Evolutionary conservation across 2,888 invertebrate species (phyloP).

Genomic region (Toxonevra muliebris): DNA sequence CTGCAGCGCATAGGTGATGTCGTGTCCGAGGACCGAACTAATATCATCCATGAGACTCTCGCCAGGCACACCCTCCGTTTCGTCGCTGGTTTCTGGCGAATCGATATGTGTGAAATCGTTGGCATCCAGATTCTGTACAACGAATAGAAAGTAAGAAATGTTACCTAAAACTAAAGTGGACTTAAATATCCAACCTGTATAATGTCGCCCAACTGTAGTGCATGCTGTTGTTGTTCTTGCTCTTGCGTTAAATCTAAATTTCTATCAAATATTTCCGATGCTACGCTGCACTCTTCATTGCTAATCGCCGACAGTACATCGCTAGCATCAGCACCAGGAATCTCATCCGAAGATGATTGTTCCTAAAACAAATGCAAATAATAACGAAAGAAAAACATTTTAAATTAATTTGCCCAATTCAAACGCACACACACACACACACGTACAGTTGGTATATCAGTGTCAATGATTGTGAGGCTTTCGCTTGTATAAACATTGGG

Average conservation of each 20-base stretch:
- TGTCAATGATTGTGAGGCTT: constrained; percentile 74
- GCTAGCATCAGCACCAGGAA: constrained; percentile 60
- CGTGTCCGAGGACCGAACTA: constrained; percentile 78
- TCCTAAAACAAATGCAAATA: constrained; percentile 4
- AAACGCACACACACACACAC: constrained; percentile 1
- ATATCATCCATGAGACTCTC: constrained; percentile 83
- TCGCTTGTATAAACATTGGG: constrained; percentile 65
- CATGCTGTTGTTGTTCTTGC: constrained; percentile 31
- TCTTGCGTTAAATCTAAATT: constrained; percentile 65
- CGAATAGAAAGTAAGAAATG: not conserved
- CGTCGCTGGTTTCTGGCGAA: constrained; percentile 83
- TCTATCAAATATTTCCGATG: constrained; percentile 74
- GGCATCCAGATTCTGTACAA: constrained; percentile 61
- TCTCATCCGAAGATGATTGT: constrained; percentile 60
- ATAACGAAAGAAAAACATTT: constrained; percentile 14
- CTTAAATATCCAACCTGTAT: constrained; percentile 53
- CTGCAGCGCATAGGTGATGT: constrained; percentile 73
- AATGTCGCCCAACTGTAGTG: constrained; percentile 58
- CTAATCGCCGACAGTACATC: constrained; percentile 73
- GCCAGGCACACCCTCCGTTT: constrained; percentile 78
- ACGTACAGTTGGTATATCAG: constrained; percentile 67
- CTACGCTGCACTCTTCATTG: constrained; percentile 77
- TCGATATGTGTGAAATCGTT: constrained; percentile 79
- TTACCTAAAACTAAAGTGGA: not conserved
- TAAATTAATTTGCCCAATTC: not conserved